These are phyloP conservation scores for Lepidurus arcticus DNA, from an alignment of 1,140 invertebrate genomes.

Conservation along the genomic window DNA sequence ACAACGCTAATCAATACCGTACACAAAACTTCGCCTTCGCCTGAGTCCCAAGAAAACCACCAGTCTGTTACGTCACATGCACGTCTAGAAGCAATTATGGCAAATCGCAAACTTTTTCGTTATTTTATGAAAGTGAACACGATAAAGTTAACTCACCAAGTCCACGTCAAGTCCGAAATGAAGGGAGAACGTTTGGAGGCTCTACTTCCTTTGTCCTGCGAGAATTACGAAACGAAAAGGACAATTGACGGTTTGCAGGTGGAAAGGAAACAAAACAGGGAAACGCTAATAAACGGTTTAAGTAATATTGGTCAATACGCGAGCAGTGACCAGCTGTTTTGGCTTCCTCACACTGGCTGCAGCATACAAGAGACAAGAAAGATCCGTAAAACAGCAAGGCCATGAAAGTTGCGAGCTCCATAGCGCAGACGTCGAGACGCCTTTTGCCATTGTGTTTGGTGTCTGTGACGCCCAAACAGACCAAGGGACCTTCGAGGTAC, in stretches of 20 bases:
- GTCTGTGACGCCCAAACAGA: background rate
- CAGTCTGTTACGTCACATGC: no score
- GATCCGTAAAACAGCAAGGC: background rate
- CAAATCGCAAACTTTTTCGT: no score
- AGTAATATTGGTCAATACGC: background rate
- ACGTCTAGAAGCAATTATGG: no score
- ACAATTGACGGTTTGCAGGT: background rate
- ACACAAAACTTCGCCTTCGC: no score
- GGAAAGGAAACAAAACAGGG: background rate
- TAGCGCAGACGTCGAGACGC: constrained; percentile 1
- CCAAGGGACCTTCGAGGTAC: background rate
- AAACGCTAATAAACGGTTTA: background rate
- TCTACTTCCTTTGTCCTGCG: background rate
- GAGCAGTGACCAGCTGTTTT: background rate
- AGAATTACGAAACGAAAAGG: background rate
- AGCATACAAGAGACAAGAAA: constrained; percentile 5
- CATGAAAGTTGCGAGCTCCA: background rate
- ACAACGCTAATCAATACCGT: no score
- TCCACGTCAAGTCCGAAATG: no score
- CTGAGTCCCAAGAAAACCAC: no score
- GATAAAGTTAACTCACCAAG: no score
- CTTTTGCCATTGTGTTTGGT: background rate
- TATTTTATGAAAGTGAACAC: no score
- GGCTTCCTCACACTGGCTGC: background rate
- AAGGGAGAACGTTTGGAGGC: no score